Evolutionary conservation across 2,113 vertebrate species (phyloP), one percentile per base, ranked within the genome.

Genomic region (Elachura formosa): DNA sequence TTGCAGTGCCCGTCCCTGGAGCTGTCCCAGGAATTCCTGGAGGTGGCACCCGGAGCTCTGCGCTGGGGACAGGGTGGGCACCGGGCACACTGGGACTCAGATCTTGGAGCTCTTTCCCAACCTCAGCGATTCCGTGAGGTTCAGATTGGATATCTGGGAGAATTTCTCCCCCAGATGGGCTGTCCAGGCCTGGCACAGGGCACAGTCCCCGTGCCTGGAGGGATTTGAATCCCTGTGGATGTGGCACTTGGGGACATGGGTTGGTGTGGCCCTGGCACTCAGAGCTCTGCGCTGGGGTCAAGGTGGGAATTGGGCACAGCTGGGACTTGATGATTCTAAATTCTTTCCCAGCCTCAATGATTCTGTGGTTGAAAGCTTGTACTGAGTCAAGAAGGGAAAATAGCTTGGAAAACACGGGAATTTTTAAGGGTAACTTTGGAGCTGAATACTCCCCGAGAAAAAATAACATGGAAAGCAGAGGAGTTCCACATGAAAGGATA

Each of bases 341-440:
- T 6, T 13, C 25, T 25, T 52, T 43, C n/a, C 67, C 56, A 54
- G 0, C n/a, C 40, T 54, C 48, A 52, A 0, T 1, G 7, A 25
- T 34, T 38, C 48, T 0, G 0, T 29, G n/a, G 2, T 2, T 6
- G 10, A 18, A 36, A 45, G 12, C 24, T 55, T 24, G 20, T 45
- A 54, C 41, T 19, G 7, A 28, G 20, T 58, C 62, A 38, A 22
- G 74, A 28, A 54, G 34, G 45, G 33, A 25, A 81, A 82, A 33
- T 13, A 25, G 8, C 5, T 13, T 48, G 46, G 12, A 48, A 48
- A 48, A 25, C 5, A 15, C 4, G 1, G 36, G 31, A 13, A 14
- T 68, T 56, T 4, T 51, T 55, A 55, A 18, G 46, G 45, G 29
- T 40, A 41, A 24, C 7, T 75, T 3, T 18, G 38, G 56, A 62